Conservation (phyloP, 2,797 vertebrate species). For the Neomorphus geoffroyi region DNA sequence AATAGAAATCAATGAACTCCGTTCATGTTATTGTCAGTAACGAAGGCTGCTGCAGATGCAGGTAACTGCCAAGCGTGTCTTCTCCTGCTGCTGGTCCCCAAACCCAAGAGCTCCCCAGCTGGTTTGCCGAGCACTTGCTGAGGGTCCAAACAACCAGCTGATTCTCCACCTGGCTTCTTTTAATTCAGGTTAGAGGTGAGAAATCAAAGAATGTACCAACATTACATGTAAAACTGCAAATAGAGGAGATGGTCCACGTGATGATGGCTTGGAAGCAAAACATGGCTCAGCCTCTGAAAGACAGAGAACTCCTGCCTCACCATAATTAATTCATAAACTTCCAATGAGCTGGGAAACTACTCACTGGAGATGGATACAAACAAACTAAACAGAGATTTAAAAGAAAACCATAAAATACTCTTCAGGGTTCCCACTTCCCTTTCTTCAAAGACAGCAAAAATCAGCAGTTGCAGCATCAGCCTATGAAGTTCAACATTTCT, state of each 20-base stretch:
- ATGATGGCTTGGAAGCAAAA: slow-evolving; percentile 3
- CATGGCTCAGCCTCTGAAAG: slow-evolving; percentile 19
- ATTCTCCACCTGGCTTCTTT: neutral
- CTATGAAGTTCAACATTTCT: neutral
- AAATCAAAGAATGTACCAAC: slow-evolving; percentile 13
- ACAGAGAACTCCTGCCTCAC: slow-evolving; percentile 38
- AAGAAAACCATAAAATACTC: slow-evolving; percentile 35
- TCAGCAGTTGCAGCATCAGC: neutral
- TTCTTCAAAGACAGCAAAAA: slow-evolving; percentile 25
- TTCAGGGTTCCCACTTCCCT: slow-evolving; percentile 39
- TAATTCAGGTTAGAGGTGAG: neutral
- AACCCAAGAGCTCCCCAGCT: neutral
- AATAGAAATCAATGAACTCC: neutral
- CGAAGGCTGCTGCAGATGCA: neutral
- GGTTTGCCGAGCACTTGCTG: neutral
- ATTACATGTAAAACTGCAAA: neutral
- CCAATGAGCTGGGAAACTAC: slow-evolving; percentile 37
- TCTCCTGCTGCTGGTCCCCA: neutral
- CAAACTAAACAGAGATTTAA: slow-evolving; percentile 56
- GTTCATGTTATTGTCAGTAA: neutral
- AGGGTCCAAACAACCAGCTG: neutral
- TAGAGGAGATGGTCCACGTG: neutral
- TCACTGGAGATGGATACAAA: slow-evolving; percentile 62
- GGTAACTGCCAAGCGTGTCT: neutral
- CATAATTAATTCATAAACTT: slow-evolving; percentile 62